Evolutionary conservation across 2,888 invertebrate species (phyloP).

Genomic region (Pseudococcus longispinus): DNA sequence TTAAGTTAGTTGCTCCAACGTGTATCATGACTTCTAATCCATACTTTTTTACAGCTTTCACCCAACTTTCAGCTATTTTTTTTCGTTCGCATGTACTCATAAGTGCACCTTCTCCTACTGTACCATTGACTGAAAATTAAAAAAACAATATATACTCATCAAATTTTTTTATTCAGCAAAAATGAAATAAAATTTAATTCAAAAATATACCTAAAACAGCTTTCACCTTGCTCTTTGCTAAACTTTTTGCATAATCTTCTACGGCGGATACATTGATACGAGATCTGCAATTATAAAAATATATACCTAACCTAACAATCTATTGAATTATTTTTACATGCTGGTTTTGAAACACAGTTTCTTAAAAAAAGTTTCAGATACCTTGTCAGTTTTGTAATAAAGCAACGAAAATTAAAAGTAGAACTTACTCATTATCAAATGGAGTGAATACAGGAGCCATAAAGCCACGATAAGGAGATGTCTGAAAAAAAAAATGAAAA

Average conservation of each 20-base stretch:
- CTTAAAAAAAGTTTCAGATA: background rate
- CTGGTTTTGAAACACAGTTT: background rate
- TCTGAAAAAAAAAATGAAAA: slow-evolving; percentile 13
- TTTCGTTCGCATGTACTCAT: slow-evolving; percentile 75
- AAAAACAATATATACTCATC: background rate
- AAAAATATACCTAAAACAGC: slow-evolving; percentile 71
- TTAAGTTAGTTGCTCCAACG: slow-evolving; percentile 74
- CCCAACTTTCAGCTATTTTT: slow-evolving; percentile 71
- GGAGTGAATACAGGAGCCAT: slow-evolving; percentile 52
- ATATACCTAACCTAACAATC: too few species aligned
- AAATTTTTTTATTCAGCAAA: background rate
- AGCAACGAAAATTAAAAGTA: background rate
- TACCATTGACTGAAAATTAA: slow-evolving; percentile 74
- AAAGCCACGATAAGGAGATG: slow-evolving; percentile 36
- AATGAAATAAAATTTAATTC: background rate
- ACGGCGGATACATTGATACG: slow-evolving; percentile 67
- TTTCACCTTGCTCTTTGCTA: slow-evolving; percentile 67
- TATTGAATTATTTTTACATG: too few species aligned
- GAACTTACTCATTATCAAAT: slow-evolving; percentile 24
- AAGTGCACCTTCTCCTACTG: slow-evolving; percentile 78
- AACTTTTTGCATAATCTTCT: slow-evolving; percentile 71
- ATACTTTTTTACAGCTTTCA: slow-evolving; percentile 66
- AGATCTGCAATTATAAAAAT: slow-evolving; percentile 59
- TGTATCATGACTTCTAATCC: slow-evolving; percentile 74
- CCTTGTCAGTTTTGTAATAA: background rate